phyloP scores from a whole-genome alignment of 2,113 vertebrate genomes.

The Polypterus senegalus region DNA sequence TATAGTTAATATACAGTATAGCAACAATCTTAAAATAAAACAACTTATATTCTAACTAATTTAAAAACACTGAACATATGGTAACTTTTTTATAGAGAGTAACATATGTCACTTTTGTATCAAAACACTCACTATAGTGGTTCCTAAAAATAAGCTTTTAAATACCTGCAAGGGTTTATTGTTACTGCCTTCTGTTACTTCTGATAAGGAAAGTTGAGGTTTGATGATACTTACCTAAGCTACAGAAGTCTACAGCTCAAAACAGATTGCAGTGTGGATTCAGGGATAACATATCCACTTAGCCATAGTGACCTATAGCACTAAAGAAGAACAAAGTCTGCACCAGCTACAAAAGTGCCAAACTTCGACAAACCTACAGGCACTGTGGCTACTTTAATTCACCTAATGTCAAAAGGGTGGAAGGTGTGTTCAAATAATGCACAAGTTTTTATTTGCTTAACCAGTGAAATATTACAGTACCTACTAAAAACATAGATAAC shows the following conservation, averaged over 20 bases:
- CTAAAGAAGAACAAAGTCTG: conserved; percentile 41
- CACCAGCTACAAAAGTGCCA: background rate
- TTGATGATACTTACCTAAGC: conserved; percentile 55
- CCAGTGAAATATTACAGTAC: too few relatives aligned
- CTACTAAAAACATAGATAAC: too few relatives aligned
- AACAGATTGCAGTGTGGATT: conserved; percentile 57
- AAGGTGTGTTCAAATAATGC: too few relatives aligned
- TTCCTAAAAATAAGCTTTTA: conserved; percentile 50
- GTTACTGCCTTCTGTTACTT: conserved; percentile 41
- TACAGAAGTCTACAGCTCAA: conserved; percentile 51
- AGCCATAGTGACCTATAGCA: conserved; percentile 53
- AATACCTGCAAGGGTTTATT: conserved; percentile 54
- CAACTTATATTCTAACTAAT: too few relatives aligned
- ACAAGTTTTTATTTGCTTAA: too few relatives aligned
- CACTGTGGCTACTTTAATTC: too few relatives aligned
- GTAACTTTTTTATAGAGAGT: conserved; percentile 46
- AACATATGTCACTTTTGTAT: conserved; percentile 35
- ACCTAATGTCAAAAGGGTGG: too few relatives aligned
- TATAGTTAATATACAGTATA: too few relatives aligned
- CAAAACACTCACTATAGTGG: background rate
- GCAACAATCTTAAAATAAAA: too few relatives aligned
- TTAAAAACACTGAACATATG: conserved; percentile 52
- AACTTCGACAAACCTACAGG: too few relatives aligned
- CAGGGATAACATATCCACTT: conserved; percentile 16
- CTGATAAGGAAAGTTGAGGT: conserved; percentile 56